These are phyloP conservation scores for Drosophila willistoni DNA, from an alignment of 1,140 invertebrate genomes.

Conservation along the genomic window DNA sequence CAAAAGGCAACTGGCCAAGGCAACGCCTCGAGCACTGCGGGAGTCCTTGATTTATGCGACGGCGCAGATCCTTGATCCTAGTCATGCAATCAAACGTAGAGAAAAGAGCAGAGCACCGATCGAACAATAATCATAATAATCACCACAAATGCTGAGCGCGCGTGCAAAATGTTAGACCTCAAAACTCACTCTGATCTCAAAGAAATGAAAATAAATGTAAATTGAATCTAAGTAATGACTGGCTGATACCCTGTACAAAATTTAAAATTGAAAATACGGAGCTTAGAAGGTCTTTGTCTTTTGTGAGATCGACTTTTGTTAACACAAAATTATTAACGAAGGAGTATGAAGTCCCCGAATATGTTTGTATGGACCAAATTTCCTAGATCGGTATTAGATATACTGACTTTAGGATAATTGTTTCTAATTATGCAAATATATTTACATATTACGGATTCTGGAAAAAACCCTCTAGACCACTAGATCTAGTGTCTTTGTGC, in stretches of 20 bases:
- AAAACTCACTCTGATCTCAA: slow-evolving; percentile 25
- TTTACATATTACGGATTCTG: too few relatives aligned
- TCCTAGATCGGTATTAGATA: too few relatives aligned
- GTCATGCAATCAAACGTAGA: slow-evolving; percentile 57
- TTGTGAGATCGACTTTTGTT: too few relatives aligned
- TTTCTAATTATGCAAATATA: too few relatives aligned
- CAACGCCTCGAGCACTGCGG: slow-evolving; percentile 60
- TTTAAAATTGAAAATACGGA: background rate
- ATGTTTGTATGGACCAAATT: too few relatives aligned
- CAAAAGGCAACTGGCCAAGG: slow-evolving; percentile 11
- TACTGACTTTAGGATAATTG: too few relatives aligned
- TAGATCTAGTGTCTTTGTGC: too few relatives aligned
- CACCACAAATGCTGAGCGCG: slow-evolving; percentile 66
- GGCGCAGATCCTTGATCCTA: slow-evolving; percentile 67
- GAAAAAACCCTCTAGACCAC: too few relatives aligned
- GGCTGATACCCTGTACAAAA: background rate
- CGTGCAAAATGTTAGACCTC: slow-evolving; percentile 66
- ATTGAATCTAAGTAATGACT: slow-evolving; percentile 26
- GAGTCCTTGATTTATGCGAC: slow-evolving; percentile 75
- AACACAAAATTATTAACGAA: too few relatives aligned
- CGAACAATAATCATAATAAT: slow-evolving; percentile 44
- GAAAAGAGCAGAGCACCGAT: slow-evolving; percentile 2
- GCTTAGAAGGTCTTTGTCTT: too few relatives aligned
- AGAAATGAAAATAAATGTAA: slow-evolving; percentile 16
- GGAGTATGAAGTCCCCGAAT: too few relatives aligned